Conservation (phyloP, 2,797 vertebrate species). For the Rhynchotus rufescens region DNA sequence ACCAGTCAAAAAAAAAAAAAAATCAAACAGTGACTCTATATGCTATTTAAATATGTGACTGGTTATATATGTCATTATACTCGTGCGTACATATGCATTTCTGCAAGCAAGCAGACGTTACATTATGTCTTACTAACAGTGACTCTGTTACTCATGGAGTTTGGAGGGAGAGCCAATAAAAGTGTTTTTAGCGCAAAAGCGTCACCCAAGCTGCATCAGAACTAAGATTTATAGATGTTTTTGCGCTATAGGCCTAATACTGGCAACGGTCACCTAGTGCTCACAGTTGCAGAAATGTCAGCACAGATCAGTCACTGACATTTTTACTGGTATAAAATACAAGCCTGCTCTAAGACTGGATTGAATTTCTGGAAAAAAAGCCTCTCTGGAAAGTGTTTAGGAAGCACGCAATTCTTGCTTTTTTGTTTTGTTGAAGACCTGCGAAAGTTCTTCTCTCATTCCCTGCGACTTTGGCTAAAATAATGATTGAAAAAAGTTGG, state of each 20-base stretch:
- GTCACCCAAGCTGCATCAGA: background rate
- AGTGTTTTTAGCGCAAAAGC: background rate
- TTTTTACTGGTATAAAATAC: background rate
- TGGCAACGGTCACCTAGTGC: background rate
- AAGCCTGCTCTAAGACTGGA: background rate
- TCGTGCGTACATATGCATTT: background rate
- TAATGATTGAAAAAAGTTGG: background rate
- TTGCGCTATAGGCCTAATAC: fast-evolving
- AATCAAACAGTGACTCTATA: too few species aligned
- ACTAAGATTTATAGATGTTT: background rate
- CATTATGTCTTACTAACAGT: background rate
- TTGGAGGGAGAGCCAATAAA: background rate
- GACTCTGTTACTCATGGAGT: background rate
- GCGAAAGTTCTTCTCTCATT: background rate
- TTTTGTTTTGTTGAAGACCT: background rate
- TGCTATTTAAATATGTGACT: background rate
- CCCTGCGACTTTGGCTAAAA: background rate
- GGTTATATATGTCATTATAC: background rate
- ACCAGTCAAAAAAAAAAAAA: background rate
- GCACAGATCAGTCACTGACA: background rate
- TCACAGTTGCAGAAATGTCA: background rate
- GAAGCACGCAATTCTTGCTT: background rate
- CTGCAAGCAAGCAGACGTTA: background rate
- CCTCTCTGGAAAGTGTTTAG: background rate
- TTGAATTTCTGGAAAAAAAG: background rate